Base-by-base conservation (phyloP, 2,888 invertebrate genomes). In the Gymnocheta viridis region DNA sequence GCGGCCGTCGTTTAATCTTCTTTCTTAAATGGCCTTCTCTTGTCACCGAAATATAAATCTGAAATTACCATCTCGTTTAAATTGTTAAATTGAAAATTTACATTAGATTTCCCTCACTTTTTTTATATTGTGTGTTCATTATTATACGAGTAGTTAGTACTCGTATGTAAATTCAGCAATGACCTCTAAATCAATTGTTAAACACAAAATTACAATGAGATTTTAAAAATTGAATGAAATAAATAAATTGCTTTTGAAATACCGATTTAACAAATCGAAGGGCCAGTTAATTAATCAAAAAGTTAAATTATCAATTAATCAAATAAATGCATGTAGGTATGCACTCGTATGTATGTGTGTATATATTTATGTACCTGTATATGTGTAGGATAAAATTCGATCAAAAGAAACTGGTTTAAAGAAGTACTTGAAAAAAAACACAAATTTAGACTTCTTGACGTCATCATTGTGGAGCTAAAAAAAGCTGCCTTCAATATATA, bases 221-320 rank as follows among this genome's bases (percentile, higher is more conserved):
- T n/a, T 44, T 7, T n/a, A 17, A 41, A 14, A 47, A n/a, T 19
- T 17, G 17, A 41, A 17, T 17, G 5, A 9, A 10, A 17, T n/a
- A 6, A 67, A 67, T 10, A 47, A 67, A 49, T 72, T 70, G 32
- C 32, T 10, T 22, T 24, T 27, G 22, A 19, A 62, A 32, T 62
- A 78, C 58, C 62, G 32, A 27, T 47, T 32, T 9, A 54, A 44
- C 56, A 47, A 67, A 47, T 82, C 14, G 56, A 62, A 67, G 73
- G 67, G 72, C 35, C 38, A 32, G 29, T 66, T 70, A 77, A 77
- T 77, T 77, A 77, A 58, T 35, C 49, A 58, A 54, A 35, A 19
- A 44, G 14, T 32, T 51, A 51, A 58, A 32, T 60, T 27, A 51
- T 41, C 49, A 82, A 66, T 76, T 64, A 67, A 82, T 82, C 56